A percentile compares a stretch with the other conserved stretches of the same genome.
Conservation (phyloP, 2,113 vertebrate genomes). For the Corythoichthys haematopterus region DNA sequence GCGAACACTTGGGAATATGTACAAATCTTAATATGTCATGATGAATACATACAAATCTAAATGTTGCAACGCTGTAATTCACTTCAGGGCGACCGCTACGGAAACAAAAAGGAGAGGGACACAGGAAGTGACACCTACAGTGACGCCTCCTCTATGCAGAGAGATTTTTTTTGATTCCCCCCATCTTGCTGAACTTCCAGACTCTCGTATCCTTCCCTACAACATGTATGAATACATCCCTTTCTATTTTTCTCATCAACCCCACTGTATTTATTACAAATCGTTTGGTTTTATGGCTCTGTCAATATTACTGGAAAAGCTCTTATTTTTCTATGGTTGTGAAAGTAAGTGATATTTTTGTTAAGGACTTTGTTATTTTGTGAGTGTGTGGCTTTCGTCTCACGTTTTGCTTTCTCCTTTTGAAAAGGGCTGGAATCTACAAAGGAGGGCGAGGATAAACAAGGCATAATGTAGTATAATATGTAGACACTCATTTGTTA, state of each 20-base stretch:
- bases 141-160: slow-evolving; percentile 56
- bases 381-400: slow-evolving; percentile 48
- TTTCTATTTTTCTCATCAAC: slow-evolving; percentile 31
- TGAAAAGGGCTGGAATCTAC: slow-evolving; percentile 71
- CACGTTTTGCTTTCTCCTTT: slow-evolving; percentile 50
- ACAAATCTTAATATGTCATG: slow-evolving; percentile 62
- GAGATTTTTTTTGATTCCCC: not conserved
- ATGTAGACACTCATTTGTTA: not conserved
- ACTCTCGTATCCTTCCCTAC: slow-evolving; percentile 50
- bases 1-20: slow-evolving; percentile 46
- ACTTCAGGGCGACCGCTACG: slow-evolving; percentile 78
- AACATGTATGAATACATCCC: slow-evolving; percentile 23
- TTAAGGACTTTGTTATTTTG: slow-evolving; percentile 36
- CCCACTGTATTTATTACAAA: slow-evolving; percentile 44
- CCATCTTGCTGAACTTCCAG: slow-evolving; percentile 44
- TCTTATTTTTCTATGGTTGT: slow-evolving; percentile 67
- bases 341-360: slow-evolving; percentile 59
- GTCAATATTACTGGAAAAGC: slow-evolving; percentile 55
- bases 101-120: slow-evolving; percentile 60
- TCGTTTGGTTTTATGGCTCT: slow-evolving; percentile 45
- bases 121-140: slow-evolving; percentile 42
- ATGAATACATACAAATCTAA: slow-evolving; percentile 68
- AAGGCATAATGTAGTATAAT: slow-evolving; percentile 46
- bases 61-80: slow-evolving; percentile 78
- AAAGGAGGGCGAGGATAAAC: slow-evolving; percentile 53